Base-by-base conservation (phyloP, 1,140 invertebrate genomes). In the Drosophila malerkotliana region DNA sequence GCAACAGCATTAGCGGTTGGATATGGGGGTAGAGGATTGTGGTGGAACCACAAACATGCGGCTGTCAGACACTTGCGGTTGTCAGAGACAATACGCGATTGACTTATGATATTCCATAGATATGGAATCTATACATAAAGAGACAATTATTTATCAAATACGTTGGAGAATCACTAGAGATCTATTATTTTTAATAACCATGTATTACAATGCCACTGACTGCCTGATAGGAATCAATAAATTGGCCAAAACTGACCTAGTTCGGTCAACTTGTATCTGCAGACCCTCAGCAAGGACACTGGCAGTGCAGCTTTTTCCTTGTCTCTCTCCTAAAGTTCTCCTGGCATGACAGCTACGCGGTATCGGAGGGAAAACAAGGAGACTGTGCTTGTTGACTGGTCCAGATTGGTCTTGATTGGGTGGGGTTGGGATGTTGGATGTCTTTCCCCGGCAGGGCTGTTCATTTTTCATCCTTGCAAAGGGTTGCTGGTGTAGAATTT, bases 161-260 rank as follows among this genome's bases (percentile, higher is more conserved):
- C 5, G 1, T 3, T 12, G 0, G 1, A 37, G 1, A 37, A 37
- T 12, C 3, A 3, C 0, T 12, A 37, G 1, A 37, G 7, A 32
- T 32, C 9, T 32, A 10, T 8, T 10, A 9, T 32, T 32, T 32
- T 10, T 39, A 44, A 72, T 30, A 44, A 66, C 41, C 15, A 26
- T 9, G 57, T 21, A 21, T 21, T 2, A 47, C 37, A 49, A 62
- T 69, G 49, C 61, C 56, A 45, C 53, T 45, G 21, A 3, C 62
- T 57, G 66, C 41, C 45, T 62, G 61, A 58, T 54, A 56, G 48
- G 73, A 81, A 85, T 81, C 81, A 87, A 85, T 85, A 81, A 77
- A 57, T 41, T 58, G 56, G 57, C 82, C 77, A 81, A 85, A 85
- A 78, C 58, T 85, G 82, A 85, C 81, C 81, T 78, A 85, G 77